Conservation (phyloP, 1,140 invertebrate species). For the Drosophila ficusphila region DNA sequence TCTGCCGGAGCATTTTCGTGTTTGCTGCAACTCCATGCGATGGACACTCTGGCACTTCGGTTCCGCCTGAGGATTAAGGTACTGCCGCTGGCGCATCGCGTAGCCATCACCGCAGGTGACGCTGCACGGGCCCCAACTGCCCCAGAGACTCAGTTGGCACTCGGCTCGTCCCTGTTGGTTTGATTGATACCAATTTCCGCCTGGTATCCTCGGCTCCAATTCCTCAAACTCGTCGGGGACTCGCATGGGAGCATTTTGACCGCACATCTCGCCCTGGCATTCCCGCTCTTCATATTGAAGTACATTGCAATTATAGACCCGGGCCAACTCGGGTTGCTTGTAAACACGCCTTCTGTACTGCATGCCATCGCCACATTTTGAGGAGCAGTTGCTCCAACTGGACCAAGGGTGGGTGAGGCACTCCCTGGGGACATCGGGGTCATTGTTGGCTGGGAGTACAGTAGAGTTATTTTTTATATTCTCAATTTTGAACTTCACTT, state of each 20-base stretch:
- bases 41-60: constrained; percentile 56
- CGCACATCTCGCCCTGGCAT: constrained; percentile 64
- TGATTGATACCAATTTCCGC: background rate
- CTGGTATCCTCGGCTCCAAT: constrained; percentile 11
- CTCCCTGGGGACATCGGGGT: constrained; percentile 82
- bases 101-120: constrained; percentile 86
- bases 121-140: constrained; percentile 90
- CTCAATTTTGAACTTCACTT: background rate
- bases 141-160: constrained; percentile 89
- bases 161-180: constrained; percentile 69
- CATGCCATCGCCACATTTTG: constrained; percentile 90
- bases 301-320: constrained; percentile 79
- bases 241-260: constrained; percentile 21
- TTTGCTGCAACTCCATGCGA: constrained; percentile 45
- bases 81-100: constrained; percentile 54
- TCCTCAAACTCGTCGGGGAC: constrained; percentile 27
- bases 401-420: constrained; percentile 91
- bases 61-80: constrained; percentile 54
- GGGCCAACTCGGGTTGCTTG: constrained; percentile 85
- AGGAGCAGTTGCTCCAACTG: constrained; percentile 91
- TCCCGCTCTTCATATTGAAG: constrained; percentile 60
- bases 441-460: constrained; percentile 63
- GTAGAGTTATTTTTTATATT: background rate
- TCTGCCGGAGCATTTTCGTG: constrained; percentile 37
- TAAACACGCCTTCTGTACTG: constrained; percentile 88